A percentile compares a stretch with the other conserved stretches of the same genome.
Evolutionary conservation across 2,797 vertebrate species (phyloP).

Genomic region (Ceyx erithaca): DNA sequence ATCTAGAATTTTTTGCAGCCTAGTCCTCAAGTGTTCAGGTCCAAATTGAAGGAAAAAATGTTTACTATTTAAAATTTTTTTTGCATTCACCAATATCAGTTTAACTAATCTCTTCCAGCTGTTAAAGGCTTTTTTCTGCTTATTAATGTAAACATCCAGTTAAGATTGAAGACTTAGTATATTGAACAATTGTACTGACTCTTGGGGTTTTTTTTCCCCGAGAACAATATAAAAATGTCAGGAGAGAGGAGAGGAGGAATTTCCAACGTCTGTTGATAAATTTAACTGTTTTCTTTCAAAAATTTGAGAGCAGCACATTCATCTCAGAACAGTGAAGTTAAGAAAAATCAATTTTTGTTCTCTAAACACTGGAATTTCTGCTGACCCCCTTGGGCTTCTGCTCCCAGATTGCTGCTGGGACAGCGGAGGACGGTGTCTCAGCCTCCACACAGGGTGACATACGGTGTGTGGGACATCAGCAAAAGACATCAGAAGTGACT

Average conservation of each 20-base stretch:
- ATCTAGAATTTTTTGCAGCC: neutral
- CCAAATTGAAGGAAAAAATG: neutral
- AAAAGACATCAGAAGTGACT: constrained; percentile 18
- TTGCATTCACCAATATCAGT: neutral
- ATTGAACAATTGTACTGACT: neutral
- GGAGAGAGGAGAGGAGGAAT: neutral
- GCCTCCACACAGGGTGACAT: neutral
- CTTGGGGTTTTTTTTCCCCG: neutral
- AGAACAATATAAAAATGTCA: neutral
- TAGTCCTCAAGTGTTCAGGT: neutral
- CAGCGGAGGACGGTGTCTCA: neutral
- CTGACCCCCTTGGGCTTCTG: neutral
- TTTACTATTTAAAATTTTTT: neutral
- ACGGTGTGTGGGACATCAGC: constrained; percentile 43
- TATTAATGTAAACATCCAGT: neutral
- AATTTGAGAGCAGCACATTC: neutral
- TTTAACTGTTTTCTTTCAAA: neutral
- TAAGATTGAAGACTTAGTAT: neutral
- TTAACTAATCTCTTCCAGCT: neutral
- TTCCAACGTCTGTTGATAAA: neutral
- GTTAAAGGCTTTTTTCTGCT: neutral
- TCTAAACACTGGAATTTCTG: neutral
- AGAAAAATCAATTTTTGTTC: neutral
- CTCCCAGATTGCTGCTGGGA: neutral
- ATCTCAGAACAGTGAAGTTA: neutral